phyloP scores from a whole-genome alignment of 2,113 vertebrate genomes.

The Prionailurus viverrinus region DNA sequence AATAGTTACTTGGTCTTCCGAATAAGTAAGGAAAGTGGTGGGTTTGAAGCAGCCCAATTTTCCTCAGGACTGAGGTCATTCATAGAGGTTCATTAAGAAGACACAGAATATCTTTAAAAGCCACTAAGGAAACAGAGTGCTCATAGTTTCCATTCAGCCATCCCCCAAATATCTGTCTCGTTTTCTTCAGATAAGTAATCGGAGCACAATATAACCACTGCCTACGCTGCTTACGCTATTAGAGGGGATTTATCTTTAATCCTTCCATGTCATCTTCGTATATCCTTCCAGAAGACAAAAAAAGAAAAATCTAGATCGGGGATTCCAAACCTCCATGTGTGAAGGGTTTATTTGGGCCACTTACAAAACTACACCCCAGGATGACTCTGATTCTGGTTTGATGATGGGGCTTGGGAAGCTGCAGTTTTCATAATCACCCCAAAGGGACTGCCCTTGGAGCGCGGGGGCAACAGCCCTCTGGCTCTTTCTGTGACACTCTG shows the following conservation, averaged over 20 bases:
- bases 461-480: background rate
- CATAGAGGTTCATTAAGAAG: slow-evolving; percentile 79
- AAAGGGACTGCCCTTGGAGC: background rate
- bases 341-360: slow-evolving; percentile 12
- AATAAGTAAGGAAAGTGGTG: slow-evolving; percentile 80
- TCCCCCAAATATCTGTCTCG: slow-evolving; percentile 76
- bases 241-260: background rate
- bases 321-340: background rate
- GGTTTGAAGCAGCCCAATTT: slow-evolving; percentile 80
- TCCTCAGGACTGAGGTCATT: slow-evolving; percentile 81
- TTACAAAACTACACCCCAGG: background rate
- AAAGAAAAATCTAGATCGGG: background rate
- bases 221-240: background rate
- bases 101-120: slow-evolving; percentile 78
- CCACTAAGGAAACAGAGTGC: slow-evolving; percentile 74
- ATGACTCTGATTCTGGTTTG: background rate
- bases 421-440: background rate
- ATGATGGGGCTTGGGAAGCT: background rate
- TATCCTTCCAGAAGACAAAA: background rate
- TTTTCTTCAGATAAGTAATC: slow-evolving; percentile 79
- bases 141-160: slow-evolving; percentile 81
- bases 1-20: slow-evolving; percentile 84
- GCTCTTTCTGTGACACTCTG: background rate
- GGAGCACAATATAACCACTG: background rate
- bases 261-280: background rate